phyloP scores from a whole-genome alignment of 2,797 vertebrate genomes.

The Rhinoraja longicauda region DNA sequence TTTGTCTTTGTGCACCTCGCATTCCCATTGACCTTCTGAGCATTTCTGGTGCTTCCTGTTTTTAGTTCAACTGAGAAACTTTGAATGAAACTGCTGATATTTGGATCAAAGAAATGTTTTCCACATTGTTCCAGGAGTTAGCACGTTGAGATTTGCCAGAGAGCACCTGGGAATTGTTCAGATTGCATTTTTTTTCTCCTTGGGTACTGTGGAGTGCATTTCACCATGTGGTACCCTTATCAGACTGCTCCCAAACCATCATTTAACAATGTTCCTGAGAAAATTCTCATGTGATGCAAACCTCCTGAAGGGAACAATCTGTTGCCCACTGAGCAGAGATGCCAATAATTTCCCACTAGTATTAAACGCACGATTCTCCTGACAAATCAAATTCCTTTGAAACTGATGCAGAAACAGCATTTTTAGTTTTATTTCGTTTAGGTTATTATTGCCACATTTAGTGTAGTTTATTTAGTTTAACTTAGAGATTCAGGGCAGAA shows the following conservation, averaged over 20 bases:
- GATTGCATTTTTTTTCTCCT: neutral
- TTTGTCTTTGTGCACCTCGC: too few relatives aligned
- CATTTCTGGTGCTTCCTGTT: too few relatives aligned
- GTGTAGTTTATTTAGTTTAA: too few relatives aligned
- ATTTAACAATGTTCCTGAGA: neutral
- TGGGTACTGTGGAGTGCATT: neutral
- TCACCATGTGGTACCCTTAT: neutral
- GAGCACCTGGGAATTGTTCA: neutral
- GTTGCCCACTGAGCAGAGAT: neutral
- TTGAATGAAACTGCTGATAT: neutral
- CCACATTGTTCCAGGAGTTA: neutral
- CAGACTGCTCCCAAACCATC: constrained; percentile 1
- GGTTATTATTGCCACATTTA: too few relatives aligned
- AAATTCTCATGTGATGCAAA: neutral
- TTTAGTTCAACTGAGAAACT: too few relatives aligned
- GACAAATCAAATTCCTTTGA: neutral
- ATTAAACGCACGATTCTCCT: neutral
- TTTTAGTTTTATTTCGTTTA: too few relatives aligned
- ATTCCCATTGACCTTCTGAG: too few relatives aligned
- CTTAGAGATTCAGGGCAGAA: too few relatives aligned
- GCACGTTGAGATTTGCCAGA: neutral
- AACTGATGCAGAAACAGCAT: too few relatives aligned
- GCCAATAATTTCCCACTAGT: neutral
- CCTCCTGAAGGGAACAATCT: constrained; percentile 10
- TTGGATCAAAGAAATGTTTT: neutral